Evolutionary conservation across 2,113 vertebrate genomes (phyloP), one percentile per base, ranked within the genome.

Genomic region (Etia nguti): DNA sequence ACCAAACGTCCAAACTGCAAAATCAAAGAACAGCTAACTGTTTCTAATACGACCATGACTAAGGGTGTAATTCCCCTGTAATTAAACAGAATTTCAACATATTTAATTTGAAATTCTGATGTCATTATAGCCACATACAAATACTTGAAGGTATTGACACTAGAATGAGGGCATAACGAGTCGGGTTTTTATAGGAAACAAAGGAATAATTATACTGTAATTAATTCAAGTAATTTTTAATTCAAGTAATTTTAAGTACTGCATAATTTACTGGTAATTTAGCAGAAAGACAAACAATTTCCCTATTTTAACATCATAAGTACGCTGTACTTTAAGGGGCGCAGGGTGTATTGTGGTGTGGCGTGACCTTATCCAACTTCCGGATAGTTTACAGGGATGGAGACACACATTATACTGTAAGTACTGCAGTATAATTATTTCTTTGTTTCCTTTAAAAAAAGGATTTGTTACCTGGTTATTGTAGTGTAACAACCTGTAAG

Each of bases 311-410:
- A 65, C 60, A 36, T 36, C 59, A 36, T 34, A 62, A 20, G 31
- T 0, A 4, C 20, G 29, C 6, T 0, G 6, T 2, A 62, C 18
- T 62, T 62, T 62, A 31, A 62, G 18, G 31, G 0, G 0, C n/a
- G 59, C 59, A 12, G 59, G 31, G 59, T 62, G 59, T 34, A 18
- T 7, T 62, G 18, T 62, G 38, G 38, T 11, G 38, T 38, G 38
- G 10, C 4, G 38, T 41, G 9, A 41, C 38, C 10, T 41, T 41
- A 38, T 38, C 36, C 1, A 10, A 38, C 36, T 38, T 38, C 36
- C 10, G 9, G 36, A 38, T 38, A 38, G 9, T 41, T 41, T 11
- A 5, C 10, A 4, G 38, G 4, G 31, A 10, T 62, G 60, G 0
- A 36, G 4, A 36, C 31, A n/a, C 26, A 31, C 31, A n/a, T 36